These are phyloP conservation scores for Microcebus ravelobensis DNA, from an alignment of 2,113 vertebrate species.

Conservation along the genomic window DNA sequence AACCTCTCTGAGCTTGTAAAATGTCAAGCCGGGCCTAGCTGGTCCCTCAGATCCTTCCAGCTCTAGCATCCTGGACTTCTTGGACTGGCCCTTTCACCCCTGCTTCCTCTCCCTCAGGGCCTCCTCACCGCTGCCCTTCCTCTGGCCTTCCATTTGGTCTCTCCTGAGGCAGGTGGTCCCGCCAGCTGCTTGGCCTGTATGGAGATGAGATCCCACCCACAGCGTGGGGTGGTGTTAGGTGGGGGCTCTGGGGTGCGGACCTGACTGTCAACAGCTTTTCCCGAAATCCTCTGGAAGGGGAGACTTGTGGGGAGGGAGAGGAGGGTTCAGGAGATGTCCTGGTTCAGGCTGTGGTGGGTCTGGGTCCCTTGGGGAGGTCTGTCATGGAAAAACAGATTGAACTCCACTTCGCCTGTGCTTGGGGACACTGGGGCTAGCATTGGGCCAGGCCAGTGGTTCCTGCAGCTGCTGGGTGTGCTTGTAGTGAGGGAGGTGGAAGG, in stretches of 20 bases:
- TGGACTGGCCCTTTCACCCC: constrained; percentile 29
- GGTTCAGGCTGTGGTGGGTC: constrained; percentile 62
- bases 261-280: not conserved
- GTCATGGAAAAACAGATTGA: constrained; percentile 55
- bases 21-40: not conserved
- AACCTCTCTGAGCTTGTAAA: constrained; percentile 15
- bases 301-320: not conserved
- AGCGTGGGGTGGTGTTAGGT: not conserved
- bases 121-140: constrained; percentile 55
- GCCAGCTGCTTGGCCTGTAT: constrained; percentile 73
- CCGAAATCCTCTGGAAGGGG: not conserved
- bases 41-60: constrained; percentile 27
- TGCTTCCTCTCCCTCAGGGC: constrained; percentile 54
- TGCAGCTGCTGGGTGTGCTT: constrained; percentile 75
- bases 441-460: constrained; percentile 48
- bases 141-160: constrained; percentile 67
- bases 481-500: not conserved
- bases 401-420: constrained; percentile 50
- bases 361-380: not conserved
- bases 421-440: not conserved
- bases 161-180: constrained; percentile 75
- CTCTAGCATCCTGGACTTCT: constrained; percentile 41
- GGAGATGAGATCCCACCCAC: constrained; percentile 66
- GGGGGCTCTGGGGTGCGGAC: not conserved
- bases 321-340: not conserved